A percentile compares a stretch with the other conserved stretches of the same genome.
phyloP scores from a whole-genome alignment of 2,888 invertebrate species.

The Eupithecia centaureata region DNA sequence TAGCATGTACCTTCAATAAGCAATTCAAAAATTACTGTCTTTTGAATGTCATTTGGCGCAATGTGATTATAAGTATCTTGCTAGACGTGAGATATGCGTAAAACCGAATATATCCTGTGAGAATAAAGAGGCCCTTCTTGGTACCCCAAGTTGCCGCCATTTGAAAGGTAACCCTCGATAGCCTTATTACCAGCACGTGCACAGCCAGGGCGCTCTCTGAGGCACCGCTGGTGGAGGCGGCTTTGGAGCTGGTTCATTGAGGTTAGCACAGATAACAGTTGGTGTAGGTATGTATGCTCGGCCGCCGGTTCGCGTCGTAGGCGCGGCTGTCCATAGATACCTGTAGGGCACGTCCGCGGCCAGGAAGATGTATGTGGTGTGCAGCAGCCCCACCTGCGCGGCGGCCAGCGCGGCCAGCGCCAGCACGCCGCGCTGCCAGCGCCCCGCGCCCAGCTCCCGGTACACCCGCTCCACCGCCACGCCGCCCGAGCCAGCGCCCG shows the following conservation, averaged over 20 bases:
- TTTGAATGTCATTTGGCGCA: neutral
- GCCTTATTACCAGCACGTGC: neutral
- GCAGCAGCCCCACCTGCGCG: constrained; percentile 80
- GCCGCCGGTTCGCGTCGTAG: neutral
- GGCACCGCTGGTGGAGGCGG: neutral
- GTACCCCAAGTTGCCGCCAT: neutral
- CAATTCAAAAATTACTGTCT: neutral
- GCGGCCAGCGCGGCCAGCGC: constrained; percentile 71
- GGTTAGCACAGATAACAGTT: neutral
- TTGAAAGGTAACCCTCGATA: neutral
- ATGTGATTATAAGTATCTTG: too few species aligned
- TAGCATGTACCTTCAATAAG: too few species aligned
- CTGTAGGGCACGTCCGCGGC: constrained; percentile 83
- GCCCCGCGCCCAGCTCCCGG: constrained; percentile 69
- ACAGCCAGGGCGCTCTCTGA: neutral
- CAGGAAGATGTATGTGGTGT: constrained; percentile 84
- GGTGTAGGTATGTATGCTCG: neutral
- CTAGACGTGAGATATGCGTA: neutral
- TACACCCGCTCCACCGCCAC: constrained; percentile 52
- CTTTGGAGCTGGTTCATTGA: neutral
- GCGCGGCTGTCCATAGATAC: constrained; percentile 56
- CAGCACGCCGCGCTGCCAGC: constrained; percentile 63
- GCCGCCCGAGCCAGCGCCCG: constrained; percentile 19
- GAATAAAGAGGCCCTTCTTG: neutral
- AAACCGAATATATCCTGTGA: neutral